Base-by-base conservation (phyloP, 1,140 invertebrate species). In the Drosophila tani region DNA sequence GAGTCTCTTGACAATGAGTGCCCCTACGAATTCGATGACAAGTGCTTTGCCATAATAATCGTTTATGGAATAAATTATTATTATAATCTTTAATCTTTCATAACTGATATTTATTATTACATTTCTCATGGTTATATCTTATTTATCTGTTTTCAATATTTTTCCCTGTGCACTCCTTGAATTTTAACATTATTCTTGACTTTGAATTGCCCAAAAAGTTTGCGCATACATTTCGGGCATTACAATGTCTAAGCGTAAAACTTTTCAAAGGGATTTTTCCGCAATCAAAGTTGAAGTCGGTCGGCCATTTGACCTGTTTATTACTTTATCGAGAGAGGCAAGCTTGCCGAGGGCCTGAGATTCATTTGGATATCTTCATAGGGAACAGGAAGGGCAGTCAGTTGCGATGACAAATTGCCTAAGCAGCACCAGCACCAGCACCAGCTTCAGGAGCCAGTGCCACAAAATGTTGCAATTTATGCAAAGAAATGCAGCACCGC, bases 371-470 rank as follows among this genome's bases (percentile, higher is more conserved):
- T 88, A 71, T 83, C 63, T 69, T 60, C 19, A 62, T 64, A 50
- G 47, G 45, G 19, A 56, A 55, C 68, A 60, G 67, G 35, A 40
- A 56, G 40, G 40, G 24, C 53, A 56, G 53, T 75, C 67, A 67
- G 57, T 81, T 56, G 68, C 76, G 70, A 88, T 88, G 84, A 88
- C 84, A 88, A 88, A 88, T 88, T 88, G 84, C 85, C 85, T 90
- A 90, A 88, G 69, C 70, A 73, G 45, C 38, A 19, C n/a, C 67
- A 41, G 24, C 29, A n/a, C 7, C 62, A 45, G 14, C 49, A 32
- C 71, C 53, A 77, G 66, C 78, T 75, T 78, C 63, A 40, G 51
- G 14, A 38, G 51, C 51, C 75, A 63, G 67, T 81, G 69, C 76
- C 66, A 71, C 66, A 71, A 80, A 84, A 78, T 78, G 60, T 87